Conservation (phyloP, 2,113 vertebrate species). For the Macquaria ambigua region DNA sequence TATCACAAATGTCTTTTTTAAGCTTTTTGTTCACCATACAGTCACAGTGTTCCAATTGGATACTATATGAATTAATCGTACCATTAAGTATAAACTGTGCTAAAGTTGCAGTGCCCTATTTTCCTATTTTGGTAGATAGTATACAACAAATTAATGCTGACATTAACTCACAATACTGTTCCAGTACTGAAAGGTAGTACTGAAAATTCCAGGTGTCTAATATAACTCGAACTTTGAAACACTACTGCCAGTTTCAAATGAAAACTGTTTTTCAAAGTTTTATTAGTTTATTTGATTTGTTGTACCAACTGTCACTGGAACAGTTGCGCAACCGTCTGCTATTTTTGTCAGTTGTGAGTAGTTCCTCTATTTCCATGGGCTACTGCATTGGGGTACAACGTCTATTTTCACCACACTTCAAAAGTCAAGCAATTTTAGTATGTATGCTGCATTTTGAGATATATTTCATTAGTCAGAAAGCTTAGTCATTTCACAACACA, state of each 20-base stretch:
- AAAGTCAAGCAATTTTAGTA: neutral
- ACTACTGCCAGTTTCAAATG: neutral
- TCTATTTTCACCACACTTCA: neutral
- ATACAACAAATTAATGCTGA: neutral
- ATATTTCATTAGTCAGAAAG: neutral
- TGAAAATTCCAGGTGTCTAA: neutral
- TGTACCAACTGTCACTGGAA: conserved; percentile 9
- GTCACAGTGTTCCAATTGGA: conserved; percentile 6
- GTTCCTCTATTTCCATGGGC: neutral
- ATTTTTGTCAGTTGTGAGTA: conserved; percentile 17
- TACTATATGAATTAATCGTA: neutral
- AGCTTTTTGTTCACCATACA: neutral
- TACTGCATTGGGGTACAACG: neutral
- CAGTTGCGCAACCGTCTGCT: conserved; percentile 13
- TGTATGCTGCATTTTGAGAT: neutral
- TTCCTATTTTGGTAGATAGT: neutral
- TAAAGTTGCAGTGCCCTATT: neutral
- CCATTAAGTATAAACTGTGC: neutral
- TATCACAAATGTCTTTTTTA: conserved; percentile 26
- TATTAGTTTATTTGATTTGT: conserved; percentile 22
- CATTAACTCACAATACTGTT: neutral
- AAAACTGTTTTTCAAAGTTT: conserved; percentile 2
- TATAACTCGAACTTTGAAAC: conserved; percentile 1
- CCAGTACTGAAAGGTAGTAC: neutral
- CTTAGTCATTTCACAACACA: neutral